Evolutionary conservation across 35 echinoderm and acorn worm species (phyloP), one percentile per base, ranked within the genome.

Genomic region (Heliocidaris tuberculata): DNA sequence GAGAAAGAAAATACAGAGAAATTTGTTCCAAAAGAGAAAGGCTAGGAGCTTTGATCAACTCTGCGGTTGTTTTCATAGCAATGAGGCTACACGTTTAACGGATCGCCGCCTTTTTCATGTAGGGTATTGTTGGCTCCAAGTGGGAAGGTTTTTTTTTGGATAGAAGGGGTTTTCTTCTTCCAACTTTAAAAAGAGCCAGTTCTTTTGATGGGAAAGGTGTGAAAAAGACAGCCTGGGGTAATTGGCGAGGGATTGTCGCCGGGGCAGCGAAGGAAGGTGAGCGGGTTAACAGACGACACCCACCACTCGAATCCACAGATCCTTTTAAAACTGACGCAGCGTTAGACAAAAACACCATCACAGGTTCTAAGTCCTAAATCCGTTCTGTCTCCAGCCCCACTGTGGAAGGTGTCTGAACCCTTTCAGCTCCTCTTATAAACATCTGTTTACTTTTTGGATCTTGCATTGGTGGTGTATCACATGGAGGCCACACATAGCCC

Each of bases 221-320:
- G 87, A 89, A 48, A 89, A 89, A n/a, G 87, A 89, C 87, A 89
- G 87, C 87, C 87, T 13, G 32, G 87, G 87, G 87, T 89, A 48
- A 89, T 89, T 21, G 87, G 31, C 32, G 32, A 89, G 32, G 47
- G 87, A 78, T 78, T 78, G 65, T 78, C 65, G 65, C 65, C 65
- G 0, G 65, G 65, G 65, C 65, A 24, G 47, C 31, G 19, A 12
- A 85, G 87, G 31, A 9, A 89, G 87, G 87, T 32, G 87, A 17
- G 87, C 65, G 21, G 7, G 31, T 9, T 9, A 89, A 15, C 31
- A 89, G 47, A 89, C 31, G 31, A 42, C 87, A 89, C 87, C 87
- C 47, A 89, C 87, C 87, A 15, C 11, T 1, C 13, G 5, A 48
- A 12, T 32, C 31, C 12, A 89, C 31, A 2, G 19, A 89, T 89